phyloP scores from a whole-genome alignment of 2,888 invertebrate genomes.

The Folsomia candida region DNA sequence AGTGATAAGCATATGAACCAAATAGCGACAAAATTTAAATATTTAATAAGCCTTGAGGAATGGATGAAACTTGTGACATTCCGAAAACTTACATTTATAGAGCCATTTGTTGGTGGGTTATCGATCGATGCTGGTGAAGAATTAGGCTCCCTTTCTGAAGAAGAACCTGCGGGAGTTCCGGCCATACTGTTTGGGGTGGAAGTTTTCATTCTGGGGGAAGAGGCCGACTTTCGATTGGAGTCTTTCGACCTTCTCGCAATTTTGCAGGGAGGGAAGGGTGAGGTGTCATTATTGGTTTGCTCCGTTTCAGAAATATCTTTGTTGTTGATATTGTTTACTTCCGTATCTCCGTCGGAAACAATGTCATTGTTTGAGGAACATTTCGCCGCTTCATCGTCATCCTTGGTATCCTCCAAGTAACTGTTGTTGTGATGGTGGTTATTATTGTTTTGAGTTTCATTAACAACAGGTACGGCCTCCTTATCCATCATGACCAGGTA shows the following conservation, averaged over 20 bases:
- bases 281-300: slow-evolving; percentile 23
- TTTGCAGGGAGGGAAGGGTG: slow-evolving; percentile 32
- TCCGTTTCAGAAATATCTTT: slow-evolving; percentile 15
- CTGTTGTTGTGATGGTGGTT: slow-evolving; percentile 5
- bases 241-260: slow-evolving; percentile 34
- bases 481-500: not conserved
- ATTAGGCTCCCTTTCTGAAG: slow-evolving; percentile 17
- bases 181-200: slow-evolving; percentile 9
- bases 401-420: not conserved
- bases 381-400: not conserved
- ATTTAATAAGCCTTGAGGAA: too few species aligned
- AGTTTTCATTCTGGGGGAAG: slow-evolving; percentile 10
- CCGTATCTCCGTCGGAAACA: slow-evolving; percentile 6
- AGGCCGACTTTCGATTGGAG: slow-evolving; percentile 18
- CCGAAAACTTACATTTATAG: slow-evolving; percentile 1
- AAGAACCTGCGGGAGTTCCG: slow-evolving; percentile 12
- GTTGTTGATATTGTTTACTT: slow-evolving; percentile 4
- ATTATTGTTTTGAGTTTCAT: slow-evolving; percentile 4
- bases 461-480: not conserved
- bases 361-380: not conserved
- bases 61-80: too few species aligned
- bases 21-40: too few species aligned
- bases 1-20: too few species aligned
- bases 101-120: slow-evolving; percentile 11
- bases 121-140: slow-evolving; percentile 14